These are phyloP conservation scores for Lymantria monacha DNA, from an alignment of 2,888 invertebrate genomes.

Conservation along the genomic window DNA sequence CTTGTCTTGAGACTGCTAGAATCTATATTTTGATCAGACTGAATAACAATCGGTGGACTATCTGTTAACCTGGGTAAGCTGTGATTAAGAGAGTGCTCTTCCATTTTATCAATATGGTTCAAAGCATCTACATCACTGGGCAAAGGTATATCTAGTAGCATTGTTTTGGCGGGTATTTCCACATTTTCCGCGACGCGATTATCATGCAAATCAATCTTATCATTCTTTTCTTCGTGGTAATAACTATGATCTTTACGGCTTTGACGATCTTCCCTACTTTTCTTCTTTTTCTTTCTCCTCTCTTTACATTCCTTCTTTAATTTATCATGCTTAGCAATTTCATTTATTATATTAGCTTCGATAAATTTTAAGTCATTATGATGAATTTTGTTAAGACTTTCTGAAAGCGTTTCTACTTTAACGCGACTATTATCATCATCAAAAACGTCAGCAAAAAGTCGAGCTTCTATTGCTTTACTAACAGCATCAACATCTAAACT, in stretches of 20 bases:
- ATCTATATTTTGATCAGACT: constrained; percentile 43
- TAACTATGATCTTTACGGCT: constrained; percentile 86
- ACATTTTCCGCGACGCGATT: constrained; percentile 39
- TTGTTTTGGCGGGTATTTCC: constrained; percentile 53
- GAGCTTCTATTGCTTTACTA: constrained; percentile 91
- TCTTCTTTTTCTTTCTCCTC: constrained; percentile 93
- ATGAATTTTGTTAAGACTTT: constrained; percentile 33
- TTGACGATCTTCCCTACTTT: constrained; percentile 89
- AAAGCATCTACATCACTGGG: constrained; percentile 55
- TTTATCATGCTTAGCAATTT: constrained; percentile 53
- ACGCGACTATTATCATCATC: constrained; percentile 72
- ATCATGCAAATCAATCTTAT: constrained; percentile 49
- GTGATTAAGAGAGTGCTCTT: constrained; percentile 76
- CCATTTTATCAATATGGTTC: constrained; percentile 47
- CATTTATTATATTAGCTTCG: constrained; percentile 55
- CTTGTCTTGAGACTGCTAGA: constrained; percentile 29
- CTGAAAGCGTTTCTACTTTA: constrained; percentile 46
- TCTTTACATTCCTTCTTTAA: constrained; percentile 85
- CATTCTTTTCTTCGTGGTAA: constrained; percentile 81
- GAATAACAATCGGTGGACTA: constrained; percentile 75
- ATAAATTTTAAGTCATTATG: constrained; percentile 81
- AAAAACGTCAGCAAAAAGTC: constrained; percentile 86
- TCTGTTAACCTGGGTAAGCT: constrained; percentile 86
- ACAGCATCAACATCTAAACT: constrained; percentile 91
- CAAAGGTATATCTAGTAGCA: constrained; percentile 65